Evolutionary conservation across 2,797 vertebrate genomes (phyloP), one percentile per base, ranked within the genome.

Genomic region (Acropternis orthonyx): DNA sequence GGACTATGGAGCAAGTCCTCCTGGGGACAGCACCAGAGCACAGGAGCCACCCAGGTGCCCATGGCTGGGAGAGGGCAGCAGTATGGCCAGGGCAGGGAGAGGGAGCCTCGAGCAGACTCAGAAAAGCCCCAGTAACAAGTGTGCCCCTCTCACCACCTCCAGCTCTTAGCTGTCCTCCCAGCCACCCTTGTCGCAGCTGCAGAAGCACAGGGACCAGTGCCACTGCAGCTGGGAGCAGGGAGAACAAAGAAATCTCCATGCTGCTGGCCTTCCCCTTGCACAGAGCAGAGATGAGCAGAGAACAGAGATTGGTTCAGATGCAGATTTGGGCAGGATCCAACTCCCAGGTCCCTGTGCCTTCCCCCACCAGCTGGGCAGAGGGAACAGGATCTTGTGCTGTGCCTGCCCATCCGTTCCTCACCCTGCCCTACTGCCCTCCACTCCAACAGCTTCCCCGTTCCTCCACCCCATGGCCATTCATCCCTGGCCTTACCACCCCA

Each of bases 361-460:
- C 27, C 23, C 9, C 52, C 55, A 65, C 15, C 77, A 91, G 37
- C 23, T 2, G 6, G 52, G 48, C 21, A 92, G 80, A 65, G 30
- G 62, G 71, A 67, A 66, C 43, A 61, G 37, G 34, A 77, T 69
- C 62, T 51, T 66, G 39, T 56, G 46, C 26, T 67, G 44, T 39
- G 56, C 19, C 10, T 26, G 41, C 24, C 34, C 34, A 74, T 37
- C 58, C 75, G 15, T 18, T 79, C 27, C 61, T 74, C 59, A 10
- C 9, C 49, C 37, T 0, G 0, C 56, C 13, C 41, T 55, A 48
- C 63, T 24, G 48, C 21, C 10, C 7, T 2, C 11, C 0, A 4
- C 30, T 36, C 43, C 27, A 59, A 52, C 3, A 89, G 17, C 11
- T 77, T 41, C 15, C 26, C n/a, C 30, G 28, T 87, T 76, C 24